Base-by-base conservation (phyloP, 2,797 vertebrate genomes). In the Echiichthys vipera region DNA sequence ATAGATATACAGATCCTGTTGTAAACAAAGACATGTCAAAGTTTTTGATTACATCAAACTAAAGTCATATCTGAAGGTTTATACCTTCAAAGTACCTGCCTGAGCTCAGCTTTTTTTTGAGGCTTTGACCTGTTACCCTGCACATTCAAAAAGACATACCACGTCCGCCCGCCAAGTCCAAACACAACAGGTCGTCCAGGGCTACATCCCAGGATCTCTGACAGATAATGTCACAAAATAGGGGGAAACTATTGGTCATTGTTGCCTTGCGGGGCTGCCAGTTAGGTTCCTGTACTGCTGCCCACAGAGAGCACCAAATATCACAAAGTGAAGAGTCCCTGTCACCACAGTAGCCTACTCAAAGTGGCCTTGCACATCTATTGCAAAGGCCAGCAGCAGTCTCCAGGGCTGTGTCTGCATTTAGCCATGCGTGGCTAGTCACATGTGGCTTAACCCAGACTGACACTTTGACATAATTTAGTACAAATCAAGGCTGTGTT, bases 381-480 rank as follows among this genome's bases (percentile, higher is more conserved):
- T 43, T 53, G 51, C 74, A 11, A 39, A 55, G 74, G 81, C 86
- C 84, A 58, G 77, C 18, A 86, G 85, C 76, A 18, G 65, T 77
- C 77, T 85, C 79, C 11, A 67, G 37, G 84, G 79, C 81, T 56
- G 73, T 61, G 82, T 89, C 81, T 91, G 81, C 73, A 77, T 84
- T 89, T 87, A 89, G 65, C 73, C 85, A 89, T 78, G 91, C 87
- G 50, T 86, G 89, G 69, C 78, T 77, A 70, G 73, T 90, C 88
- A 86, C 78, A 88, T 73, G 76, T 78, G 78, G 37, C 59, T 82
- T 89, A 92, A 93, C 79, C 83, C 75, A 85, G 81, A 85, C 86
- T 88, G 90, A 93, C 92, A 92, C 83, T 63, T 78, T 90, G 88
- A 91, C 88, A 89, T 91, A 57, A 91, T 90, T 92, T 91, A 84